Evolutionary conservation across 2,113 vertebrate species (phyloP).

Genomic region (Lampris incognitus): DNA sequence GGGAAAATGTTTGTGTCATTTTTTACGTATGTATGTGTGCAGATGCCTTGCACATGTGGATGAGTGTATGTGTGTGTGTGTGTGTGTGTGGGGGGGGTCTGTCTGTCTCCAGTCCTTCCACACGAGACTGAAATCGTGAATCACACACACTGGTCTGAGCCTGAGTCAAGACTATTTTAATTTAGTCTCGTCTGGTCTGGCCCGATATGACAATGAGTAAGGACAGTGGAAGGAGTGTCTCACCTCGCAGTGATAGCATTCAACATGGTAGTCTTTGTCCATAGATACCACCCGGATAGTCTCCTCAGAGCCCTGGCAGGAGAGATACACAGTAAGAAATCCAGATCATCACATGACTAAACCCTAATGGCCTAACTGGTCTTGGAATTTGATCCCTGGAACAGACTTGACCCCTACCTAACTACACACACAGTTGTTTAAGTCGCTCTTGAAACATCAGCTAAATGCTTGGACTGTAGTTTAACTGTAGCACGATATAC

Average conservation of each 20-base stretch:
- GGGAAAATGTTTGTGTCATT: too few species aligned
- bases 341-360: conserved; percentile 1
- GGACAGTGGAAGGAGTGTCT: conserved; percentile 41
- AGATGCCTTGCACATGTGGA: neutral
- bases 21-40: too few species aligned
- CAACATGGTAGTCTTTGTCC: conserved; percentile 98
- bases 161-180: conserved; percentile 19
- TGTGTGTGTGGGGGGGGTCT: conserved; percentile 4
- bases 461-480: too few species aligned
- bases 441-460: too few species aligned
- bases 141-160: conserved; percentile 17
- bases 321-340: conserved; percentile 38
- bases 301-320: conserved; percentile 92
- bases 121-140: conserved; percentile 18
- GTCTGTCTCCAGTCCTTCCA: conserved; percentile 11
- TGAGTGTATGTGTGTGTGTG: neutral
- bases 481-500: too few species aligned
- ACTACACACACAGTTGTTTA: neutral
- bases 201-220: neutral
- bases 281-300: conserved; percentile 98
- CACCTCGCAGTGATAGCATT: conserved; percentile 99
- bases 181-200: neutral
- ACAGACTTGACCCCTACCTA: neutral
- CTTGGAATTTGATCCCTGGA: conserved; percentile 10
- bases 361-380: conserved; percentile 6